Conservation (phyloP, 2,888 invertebrate genomes). For the Brenthis hecate region DNA sequence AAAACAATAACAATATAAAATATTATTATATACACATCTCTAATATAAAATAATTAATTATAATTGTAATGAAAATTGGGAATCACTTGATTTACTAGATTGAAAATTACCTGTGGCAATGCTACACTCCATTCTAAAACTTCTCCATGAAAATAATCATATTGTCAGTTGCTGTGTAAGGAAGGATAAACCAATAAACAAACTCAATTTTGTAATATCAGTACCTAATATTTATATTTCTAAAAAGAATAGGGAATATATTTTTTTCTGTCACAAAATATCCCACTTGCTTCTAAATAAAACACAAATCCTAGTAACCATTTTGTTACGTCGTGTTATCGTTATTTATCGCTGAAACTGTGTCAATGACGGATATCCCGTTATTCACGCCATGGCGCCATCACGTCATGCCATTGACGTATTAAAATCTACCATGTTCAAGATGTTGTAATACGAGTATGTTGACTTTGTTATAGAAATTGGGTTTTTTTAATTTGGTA, state of each 20-base stretch:
- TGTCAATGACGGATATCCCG: constrained; percentile 30
- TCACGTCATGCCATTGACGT: constrained; percentile 7
- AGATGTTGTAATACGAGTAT: not conserved
- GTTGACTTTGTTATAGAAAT: not conserved
- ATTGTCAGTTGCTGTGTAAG: too few species aligned
- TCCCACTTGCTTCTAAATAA: not conserved
- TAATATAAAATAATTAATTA: too few species aligned
- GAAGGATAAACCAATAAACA: too few species aligned
- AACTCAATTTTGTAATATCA: too few species aligned
- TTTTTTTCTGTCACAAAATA: not conserved
- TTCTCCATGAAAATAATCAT: too few species aligned
- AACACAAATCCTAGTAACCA: not conserved
- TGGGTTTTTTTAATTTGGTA: constrained; percentile 2
- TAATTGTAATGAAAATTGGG: too few species aligned
- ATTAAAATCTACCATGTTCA: constrained; percentile 1
- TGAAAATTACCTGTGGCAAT: too few species aligned
- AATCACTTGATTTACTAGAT: too few species aligned
- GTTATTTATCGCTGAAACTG: constrained; percentile 18
- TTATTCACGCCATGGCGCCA: constrained; percentile 20
- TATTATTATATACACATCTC: too few species aligned
- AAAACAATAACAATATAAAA: too few species aligned
- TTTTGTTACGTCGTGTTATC: constrained; percentile 8
- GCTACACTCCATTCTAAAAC: too few species aligned
- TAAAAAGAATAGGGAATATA: not conserved
- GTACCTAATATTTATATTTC: too few species aligned